Evolutionary conservation across 2,797 vertebrate species (phyloP), one percentile per base, ranked within the genome.

Genomic region (Euphonia xanthogaster): DNA sequence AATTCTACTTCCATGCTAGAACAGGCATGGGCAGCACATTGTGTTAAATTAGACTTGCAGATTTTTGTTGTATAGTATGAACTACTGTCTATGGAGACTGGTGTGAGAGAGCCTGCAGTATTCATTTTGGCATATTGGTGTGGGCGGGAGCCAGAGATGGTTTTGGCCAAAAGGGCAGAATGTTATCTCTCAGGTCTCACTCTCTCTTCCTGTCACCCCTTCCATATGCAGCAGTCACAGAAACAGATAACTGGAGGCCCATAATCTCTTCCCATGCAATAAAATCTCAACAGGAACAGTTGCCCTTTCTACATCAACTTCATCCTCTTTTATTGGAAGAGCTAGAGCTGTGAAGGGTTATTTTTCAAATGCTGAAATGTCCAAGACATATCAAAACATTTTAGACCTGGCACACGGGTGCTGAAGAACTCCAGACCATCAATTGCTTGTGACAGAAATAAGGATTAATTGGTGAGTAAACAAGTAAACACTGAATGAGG

Each of bases 11-110:
- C 58, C 62, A 44, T 18, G 7, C 33, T 73, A 55, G 45, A 88
- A 91, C 86, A 94, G 95, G 65, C 65, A 63, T 71, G 77, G 68
- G 47, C 31, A 47, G 50, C 71, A 60, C 2, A 3, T 47, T 92
- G 39, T 90, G 72, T 95, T 96, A 95, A 97, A 89, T 94, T 93
- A 95, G 82, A 80, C 55, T 71, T 67, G 30, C 2, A 7, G 74
- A 10, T 96, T 95, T 96, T 92, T 94, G 65, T 81, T 91, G 42
- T 31, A 28, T 15, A 13, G 1, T 67, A 67, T 85, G 83, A 96
- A 93, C 80, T 96, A 70, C 90, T 91, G 54, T 92, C 33, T 77
- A 30, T 53, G 86, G 74, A 93, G 35, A 68, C 44, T 30, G 65
- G 10, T 5, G 1, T 30, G 68, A 87, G 86, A 94, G 67, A 77